A percentile compares a stretch with the other conserved stretches of the same genome.
Evolutionary conservation across 2,888 invertebrate species (phyloP).

Genomic region (Escarpia spicata): DNA sequence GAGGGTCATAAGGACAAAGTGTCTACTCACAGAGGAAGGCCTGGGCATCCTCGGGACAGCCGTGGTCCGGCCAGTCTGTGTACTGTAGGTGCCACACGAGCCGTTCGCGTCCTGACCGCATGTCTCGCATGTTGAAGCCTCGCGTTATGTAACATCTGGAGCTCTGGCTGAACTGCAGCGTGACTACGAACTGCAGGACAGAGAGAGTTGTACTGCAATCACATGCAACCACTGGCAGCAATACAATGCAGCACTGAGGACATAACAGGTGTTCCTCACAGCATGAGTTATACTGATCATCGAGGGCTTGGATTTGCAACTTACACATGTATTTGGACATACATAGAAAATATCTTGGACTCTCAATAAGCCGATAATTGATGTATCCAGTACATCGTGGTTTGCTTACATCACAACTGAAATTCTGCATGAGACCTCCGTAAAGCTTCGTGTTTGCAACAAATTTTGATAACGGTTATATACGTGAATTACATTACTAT

Average conservation of each 20-base stretch:
- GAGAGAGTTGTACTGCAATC: conserved; percentile 28
- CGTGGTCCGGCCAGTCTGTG: conserved; percentile 78
- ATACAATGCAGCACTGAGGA: neutral
- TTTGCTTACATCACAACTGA: too few species aligned
- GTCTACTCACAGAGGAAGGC: conserved; percentile 28
- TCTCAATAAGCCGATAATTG: too few species aligned
- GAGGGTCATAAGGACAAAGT: conserved; percentile 39
- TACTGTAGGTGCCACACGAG: conserved; percentile 84
- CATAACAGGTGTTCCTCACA: neutral
- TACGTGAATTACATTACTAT: too few species aligned
- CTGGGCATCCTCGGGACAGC: conserved; percentile 74
- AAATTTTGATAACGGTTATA: too few species aligned
- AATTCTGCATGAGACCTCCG: too few species aligned
- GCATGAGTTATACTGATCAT: too few species aligned
- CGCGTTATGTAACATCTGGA: conserved; percentile 53
- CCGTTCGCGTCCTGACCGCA: conserved; percentile 50
- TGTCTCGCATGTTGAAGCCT: conserved; percentile 19
- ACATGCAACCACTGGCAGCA: neutral
- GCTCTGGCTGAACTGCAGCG: conserved; percentile 67
- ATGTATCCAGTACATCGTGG: too few species aligned
- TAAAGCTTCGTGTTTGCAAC: too few species aligned
- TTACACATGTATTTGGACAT: too few species aligned
- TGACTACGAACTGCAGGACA: conserved; percentile 74
- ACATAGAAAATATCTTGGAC: too few species aligned
- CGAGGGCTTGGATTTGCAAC: too few species aligned